phyloP scores from a whole-genome alignment of 2,113 vertebrate species.

The Lates calcarifer region DNA sequence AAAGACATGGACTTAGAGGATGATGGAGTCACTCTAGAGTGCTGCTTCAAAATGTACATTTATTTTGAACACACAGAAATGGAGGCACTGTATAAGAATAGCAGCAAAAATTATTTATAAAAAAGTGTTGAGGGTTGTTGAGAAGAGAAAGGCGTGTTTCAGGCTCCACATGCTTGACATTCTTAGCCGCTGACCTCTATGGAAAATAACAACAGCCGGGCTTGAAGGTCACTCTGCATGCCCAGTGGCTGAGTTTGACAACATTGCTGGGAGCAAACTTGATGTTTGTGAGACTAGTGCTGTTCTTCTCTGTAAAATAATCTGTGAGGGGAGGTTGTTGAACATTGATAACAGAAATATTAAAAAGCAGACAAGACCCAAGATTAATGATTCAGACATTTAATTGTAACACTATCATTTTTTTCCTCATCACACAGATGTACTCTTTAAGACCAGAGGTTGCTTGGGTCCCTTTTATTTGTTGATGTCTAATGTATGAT shows the following conservation, averaged over 20 bases:
- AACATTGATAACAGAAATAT: background rate
- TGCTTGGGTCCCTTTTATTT: background rate
- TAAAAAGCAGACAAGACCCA: background rate
- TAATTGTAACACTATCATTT: background rate
- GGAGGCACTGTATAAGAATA: background rate
- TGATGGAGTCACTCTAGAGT: background rate
- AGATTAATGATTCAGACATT: background rate
- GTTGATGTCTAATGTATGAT: background rate
- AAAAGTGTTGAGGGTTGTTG: constrained; percentile 61
- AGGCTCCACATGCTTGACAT: constrained; percentile 79
- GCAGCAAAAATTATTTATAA: background rate
- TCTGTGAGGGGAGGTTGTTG: background rate
- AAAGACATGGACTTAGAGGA: background rate
- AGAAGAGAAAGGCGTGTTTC: constrained; percentile 72
- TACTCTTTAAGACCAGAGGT: background rate
- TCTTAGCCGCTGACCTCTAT: constrained; percentile 84
- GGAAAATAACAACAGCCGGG: constrained; percentile 82
- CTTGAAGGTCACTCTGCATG: constrained; percentile 75
- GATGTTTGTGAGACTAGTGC: constrained; percentile 1
- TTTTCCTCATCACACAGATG: background rate
- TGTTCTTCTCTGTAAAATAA: background rate
- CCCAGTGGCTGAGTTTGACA: constrained; percentile 34
- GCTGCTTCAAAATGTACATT: background rate
- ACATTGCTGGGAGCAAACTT: constrained; percentile 28
- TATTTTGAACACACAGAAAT: constrained; percentile 1